These are phyloP conservation scores for Catocala fraxini DNA, from an alignment of 2,888 invertebrate genomes.

Conservation along the genomic window DNA sequence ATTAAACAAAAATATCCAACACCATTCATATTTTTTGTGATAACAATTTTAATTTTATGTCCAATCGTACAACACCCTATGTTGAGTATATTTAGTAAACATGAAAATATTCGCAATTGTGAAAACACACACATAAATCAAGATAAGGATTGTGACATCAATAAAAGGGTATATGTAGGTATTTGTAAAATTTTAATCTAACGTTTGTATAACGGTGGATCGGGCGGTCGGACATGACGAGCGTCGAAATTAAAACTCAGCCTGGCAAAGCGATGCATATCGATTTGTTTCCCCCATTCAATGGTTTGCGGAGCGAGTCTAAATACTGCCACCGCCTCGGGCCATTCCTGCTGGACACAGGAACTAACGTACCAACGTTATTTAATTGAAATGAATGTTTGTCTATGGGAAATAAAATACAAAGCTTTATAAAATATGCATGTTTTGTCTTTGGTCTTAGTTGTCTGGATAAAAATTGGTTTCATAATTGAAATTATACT, in stretches of 20 bases:
- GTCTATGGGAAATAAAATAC: slow-evolving; percentile 12
- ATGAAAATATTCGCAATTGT: background rate
- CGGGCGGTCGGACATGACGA: slow-evolving; percentile 38
- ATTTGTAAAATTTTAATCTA: slow-evolving; percentile 36
- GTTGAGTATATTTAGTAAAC: too few species aligned
- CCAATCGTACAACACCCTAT: too few species aligned
- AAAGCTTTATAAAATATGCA: slow-evolving; percentile 6
- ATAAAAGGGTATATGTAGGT: slow-evolving; percentile 23
- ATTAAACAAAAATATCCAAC: background rate
- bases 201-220: slow-evolving; percentile 30
- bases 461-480: too few species aligned
- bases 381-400: slow-evolving; percentile 46
- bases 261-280: slow-evolving; percentile 45
- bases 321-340: slow-evolving; percentile 28
- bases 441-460: background rate
- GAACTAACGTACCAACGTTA: slow-evolving; percentile 24
- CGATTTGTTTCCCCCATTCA: slow-evolving; percentile 49
- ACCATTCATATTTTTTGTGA: background rate
- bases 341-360: slow-evolving; percentile 34
- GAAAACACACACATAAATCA: slow-evolving; percentile 10
- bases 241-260: slow-evolving; percentile 57
- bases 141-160: slow-evolving; percentile 23
- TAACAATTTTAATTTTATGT: background rate
- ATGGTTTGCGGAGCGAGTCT: slow-evolving; percentile 19
- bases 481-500: too few species aligned